Evolutionary conservation across 2,113 vertebrate genomes (phyloP).

Genomic region (Ranitomeya variabilis): DNA sequence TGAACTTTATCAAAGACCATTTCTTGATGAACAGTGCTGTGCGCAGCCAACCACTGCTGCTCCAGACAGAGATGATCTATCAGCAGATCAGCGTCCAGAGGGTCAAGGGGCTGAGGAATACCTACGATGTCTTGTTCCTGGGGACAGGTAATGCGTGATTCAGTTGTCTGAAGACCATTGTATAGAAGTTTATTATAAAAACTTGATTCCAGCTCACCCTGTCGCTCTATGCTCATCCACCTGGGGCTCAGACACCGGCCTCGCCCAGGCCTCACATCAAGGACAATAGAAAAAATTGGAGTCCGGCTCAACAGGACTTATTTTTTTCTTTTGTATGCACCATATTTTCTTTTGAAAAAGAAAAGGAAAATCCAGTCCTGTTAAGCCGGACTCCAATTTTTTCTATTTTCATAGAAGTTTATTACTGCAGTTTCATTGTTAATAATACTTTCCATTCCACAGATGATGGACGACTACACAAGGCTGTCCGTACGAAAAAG

Average conservation of each 20-base stretch:
- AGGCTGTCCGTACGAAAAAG: conserved; percentile 78
- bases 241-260: too few species aligned
- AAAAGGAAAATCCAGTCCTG: too few species aligned
- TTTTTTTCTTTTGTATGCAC: too few species aligned
- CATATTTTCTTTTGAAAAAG: too few species aligned
- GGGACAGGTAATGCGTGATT: conserved; percentile 77
- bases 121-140: conserved; percentile 87
- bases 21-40: conserved; percentile 92
- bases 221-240: too few species aligned
- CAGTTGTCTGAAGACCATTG: fast-evolving
- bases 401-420: neutral
- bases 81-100: conserved; percentile 85
- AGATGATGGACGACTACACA: conserved; percentile 91
- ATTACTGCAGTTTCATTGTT: neutral
- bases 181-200: neutral
- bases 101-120: conserved; percentile 64
- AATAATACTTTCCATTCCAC: conserved; percentile 44
- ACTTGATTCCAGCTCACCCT: too few species aligned
- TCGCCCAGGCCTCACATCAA: too few species aligned
- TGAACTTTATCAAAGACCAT: conserved; percentile 97
- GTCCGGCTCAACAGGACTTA: too few species aligned
- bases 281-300: too few species aligned
- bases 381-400: too few species aligned
- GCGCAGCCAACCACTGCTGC: conserved; percentile 83
- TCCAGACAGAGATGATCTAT: conserved; percentile 84